Evolutionary conservation across 2,113 vertebrate genomes (phyloP).

Genomic region (Sceloporus tristichus): DNA sequence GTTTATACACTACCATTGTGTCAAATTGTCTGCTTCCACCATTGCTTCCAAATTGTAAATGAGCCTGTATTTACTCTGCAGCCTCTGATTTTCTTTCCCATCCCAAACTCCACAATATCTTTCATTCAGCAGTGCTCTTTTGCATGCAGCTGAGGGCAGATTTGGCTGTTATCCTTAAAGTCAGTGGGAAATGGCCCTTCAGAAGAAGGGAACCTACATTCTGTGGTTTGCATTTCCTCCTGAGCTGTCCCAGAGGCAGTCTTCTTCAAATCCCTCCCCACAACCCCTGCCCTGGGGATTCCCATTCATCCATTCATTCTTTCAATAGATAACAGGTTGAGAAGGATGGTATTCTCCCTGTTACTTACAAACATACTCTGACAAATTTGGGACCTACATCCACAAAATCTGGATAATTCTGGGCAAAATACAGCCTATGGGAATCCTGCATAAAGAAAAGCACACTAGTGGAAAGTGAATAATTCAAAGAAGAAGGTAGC

Average conservation of each 20-base stretch:
- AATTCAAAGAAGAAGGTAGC: neutral
- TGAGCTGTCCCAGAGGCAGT: too few relatives aligned
- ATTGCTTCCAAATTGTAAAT: neutral
- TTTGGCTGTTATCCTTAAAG: too few relatives aligned
- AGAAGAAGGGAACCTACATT: too few relatives aligned
- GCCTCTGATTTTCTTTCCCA: neutral
- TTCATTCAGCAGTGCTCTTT: neutral
- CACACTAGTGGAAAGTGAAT: too few relatives aligned
- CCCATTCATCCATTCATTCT: too few relatives aligned
- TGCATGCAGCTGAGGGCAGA: neutral
- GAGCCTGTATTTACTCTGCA: neutral
- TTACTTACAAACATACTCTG: too few relatives aligned
- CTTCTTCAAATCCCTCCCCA: too few relatives aligned
- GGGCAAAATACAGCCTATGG: neutral
- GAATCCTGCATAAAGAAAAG: neutral
- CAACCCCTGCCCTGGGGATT: too few relatives aligned
- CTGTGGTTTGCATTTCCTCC: too few relatives aligned
- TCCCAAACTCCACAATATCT: neutral
- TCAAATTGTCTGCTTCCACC: neutral
- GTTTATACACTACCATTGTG: neutral
- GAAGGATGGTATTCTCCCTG: too few relatives aligned
- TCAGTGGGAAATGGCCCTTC: neutral
- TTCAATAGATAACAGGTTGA: too few relatives aligned
- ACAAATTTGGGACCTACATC: neutral
- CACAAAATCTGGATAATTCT: neutral